Base-by-base conservation (phyloP, 2,113 vertebrate species). In the Trematomus loennbergii region DNA sequence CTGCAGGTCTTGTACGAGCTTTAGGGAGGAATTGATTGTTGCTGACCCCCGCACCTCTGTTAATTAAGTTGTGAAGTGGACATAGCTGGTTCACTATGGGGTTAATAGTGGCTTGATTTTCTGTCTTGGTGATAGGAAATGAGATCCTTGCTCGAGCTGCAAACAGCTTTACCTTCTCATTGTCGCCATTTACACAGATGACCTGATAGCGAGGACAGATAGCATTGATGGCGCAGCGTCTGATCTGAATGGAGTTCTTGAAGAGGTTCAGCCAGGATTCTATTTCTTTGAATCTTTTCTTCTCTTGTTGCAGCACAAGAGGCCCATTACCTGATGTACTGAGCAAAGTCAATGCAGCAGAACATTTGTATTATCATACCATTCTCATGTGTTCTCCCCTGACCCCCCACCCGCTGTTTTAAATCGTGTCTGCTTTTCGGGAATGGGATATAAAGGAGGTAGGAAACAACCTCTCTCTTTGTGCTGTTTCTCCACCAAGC, bases 31-130 rank as follows among this genome's bases (percentile, higher is more conserved):
- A 91, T 92, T 85, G 92, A 93, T 93, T 80, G 73, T 22, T 2
- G 55, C 69, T 90, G 89, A 91, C 90, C 85, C 70, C 59, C n/a
- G 76, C 88, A 84, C 88, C 68, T 86, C 79, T 36, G 82, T 86
- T 93, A 93, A 93, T 93, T 91, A 91, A 90, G 57, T 69, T 84
- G 79, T 89, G 82, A 90, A 89, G 86, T 84, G 85, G 85, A 91
- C 88, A 84, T 53, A 65, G 84, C 74, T 79, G 75, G 79, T 72
- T 93, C 89, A 89, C 76, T 54, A 55, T 63, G 67, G 84, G 90
- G 93, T 94, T 93, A 94, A 94, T 92, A 81, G 81, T 68, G 61
- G 77, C 92, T 93, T 93, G 92, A 94, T 92, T 93, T 93, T 91
- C 86, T 92, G 89, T 93, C 92, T 79, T 22, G n/a, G 72, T 70